Base-by-base conservation (phyloP, 2,113 vertebrate species). In the Ptychochromis oligacanthus region DNA sequence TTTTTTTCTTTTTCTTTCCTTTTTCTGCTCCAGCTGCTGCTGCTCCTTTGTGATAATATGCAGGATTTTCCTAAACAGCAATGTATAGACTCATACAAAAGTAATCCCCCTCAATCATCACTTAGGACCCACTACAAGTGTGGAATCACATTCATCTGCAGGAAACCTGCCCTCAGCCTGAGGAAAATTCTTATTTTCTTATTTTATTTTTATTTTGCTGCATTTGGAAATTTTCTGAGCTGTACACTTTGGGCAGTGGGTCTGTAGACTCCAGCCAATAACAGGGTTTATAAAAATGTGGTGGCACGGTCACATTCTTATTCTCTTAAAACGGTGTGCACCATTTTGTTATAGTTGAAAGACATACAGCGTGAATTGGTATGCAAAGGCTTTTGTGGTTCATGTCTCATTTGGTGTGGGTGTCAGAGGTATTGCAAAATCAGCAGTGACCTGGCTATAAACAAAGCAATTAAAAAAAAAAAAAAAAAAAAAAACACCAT, bases 51-150 rank as follows among this genome's bases (percentile, higher is more conserved):
- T 82, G 40, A 72, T 34, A 52, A 70, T 70, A 52, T 70, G 24
- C 17, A 70, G 65, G 43, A 20, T 2, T 70, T 70, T 1, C 26
- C 15, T 20, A 70, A 70, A 70, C 17, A 70, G 28, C 43, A 70
- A 70, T 52, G 24, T 28, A 49, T 70, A 70, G 24, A 70, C 65
- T 70, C 43, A 31, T 70, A 70, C 65, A 70, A 20, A 67, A 67
- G 64, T 49, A 67, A 31, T 70, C 65, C 65, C 20, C 28, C 24
- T 52, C 65, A 70, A 70, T 28, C 43, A 31, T 70, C 24, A 70
- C 65, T 70, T 70, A 49, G 49, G 65, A 70, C 49, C 65, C 65
- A 52, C 65, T 70, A 70, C 65, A 70, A 28, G 43, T 28, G 65
- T 52, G 24, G 43, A 52, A 70, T 52, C 49, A 3, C 49, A 52